Conservation (phyloP, 1,140 invertebrate species). For the Piezodorus guildinii region DNA sequence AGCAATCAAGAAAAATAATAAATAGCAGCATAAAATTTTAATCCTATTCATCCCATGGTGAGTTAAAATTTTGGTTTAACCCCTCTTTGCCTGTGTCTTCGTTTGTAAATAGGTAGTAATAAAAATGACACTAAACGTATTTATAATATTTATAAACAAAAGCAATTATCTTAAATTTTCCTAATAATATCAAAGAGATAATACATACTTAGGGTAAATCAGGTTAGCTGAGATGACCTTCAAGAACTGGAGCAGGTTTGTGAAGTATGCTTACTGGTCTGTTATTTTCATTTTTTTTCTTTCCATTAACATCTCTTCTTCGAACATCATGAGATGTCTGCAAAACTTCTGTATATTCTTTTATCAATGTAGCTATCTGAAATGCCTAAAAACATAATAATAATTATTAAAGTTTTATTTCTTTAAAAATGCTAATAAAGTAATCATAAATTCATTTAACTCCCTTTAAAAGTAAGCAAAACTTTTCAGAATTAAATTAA, state of each 20-base stretch:
- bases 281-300: constrained; percentile 29
- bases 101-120: too few relatives aligned
- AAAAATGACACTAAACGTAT: too few relatives aligned
- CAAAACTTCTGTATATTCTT: constrained; percentile 78
- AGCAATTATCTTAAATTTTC: neutral
- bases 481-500: too few relatives aligned
- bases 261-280: constrained; percentile 41
- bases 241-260: constrained; percentile 42
- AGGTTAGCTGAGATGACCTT: constrained; percentile 39
- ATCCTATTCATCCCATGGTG: too few relatives aligned
- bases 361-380: constrained; percentile 85
- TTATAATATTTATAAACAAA: neutral
- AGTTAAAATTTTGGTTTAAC: too few relatives aligned
- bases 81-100: too few relatives aligned
- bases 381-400: constrained; percentile 51
- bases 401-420: too few relatives aligned
- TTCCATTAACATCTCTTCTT: constrained; percentile 26
- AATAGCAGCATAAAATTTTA: too few relatives aligned
- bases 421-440: too few relatives aligned
- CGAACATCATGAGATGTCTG: constrained; percentile 34
- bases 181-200: neutral
- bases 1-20: too few relatives aligned
- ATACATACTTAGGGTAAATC: neutral
- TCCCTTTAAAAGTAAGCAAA: too few relatives aligned
- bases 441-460: too few relatives aligned